Conservation (phyloP, 1,140 invertebrate genomes). For the Batillaria attramentaria region DNA sequence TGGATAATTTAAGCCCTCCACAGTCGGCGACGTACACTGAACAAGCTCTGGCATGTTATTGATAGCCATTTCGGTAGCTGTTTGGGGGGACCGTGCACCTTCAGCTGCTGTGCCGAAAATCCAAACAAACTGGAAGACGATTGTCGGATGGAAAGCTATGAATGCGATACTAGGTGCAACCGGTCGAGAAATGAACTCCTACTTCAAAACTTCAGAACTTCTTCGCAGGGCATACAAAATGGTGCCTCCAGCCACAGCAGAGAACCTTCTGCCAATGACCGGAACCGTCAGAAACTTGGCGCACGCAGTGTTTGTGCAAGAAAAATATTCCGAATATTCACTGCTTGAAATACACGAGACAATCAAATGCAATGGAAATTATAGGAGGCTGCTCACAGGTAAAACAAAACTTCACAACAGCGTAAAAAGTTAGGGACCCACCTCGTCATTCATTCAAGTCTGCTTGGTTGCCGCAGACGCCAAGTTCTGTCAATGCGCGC, state of each 20-base stretch:
- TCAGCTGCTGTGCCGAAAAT: neutral
- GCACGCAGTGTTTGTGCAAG: neutral
- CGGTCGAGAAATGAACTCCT: neutral
- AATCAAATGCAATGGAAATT: neutral
- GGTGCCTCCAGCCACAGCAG: neutral
- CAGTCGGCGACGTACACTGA: neutral
- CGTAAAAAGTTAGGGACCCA: slow-evolving; percentile 15
- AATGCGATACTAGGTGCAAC: neutral
- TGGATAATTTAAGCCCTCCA: neutral
- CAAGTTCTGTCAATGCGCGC: slow-evolving; percentile 27
- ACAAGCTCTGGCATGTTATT: slow-evolving; percentile 28
- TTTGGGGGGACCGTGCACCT: neutral
- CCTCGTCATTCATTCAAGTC: slow-evolving; percentile 1
- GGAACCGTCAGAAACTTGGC: neutral
- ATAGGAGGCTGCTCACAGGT: neutral
- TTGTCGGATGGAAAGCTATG: neutral
- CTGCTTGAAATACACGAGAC: neutral
- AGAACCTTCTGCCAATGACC: neutral
- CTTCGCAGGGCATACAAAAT: neutral
- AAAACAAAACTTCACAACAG: neutral
- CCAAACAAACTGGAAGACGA: neutral
- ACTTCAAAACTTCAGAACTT: neutral
- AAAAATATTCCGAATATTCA: neutral
- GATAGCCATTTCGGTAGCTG: too few species aligned
- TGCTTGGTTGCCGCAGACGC: slow-evolving; percentile 31